phyloP scores from a whole-genome alignment of 2,797 vertebrate species.

The Sebastes goodei region DNA sequence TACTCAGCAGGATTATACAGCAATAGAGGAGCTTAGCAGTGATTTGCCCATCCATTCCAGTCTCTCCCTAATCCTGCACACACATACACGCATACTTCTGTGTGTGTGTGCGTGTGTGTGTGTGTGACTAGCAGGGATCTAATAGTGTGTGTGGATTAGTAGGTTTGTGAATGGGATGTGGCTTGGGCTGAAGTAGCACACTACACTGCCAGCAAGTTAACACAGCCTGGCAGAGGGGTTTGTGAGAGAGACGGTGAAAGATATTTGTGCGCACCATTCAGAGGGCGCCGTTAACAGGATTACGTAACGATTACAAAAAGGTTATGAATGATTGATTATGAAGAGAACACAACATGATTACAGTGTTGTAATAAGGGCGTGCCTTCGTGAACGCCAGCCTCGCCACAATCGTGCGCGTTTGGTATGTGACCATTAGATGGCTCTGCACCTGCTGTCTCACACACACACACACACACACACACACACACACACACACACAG shows the following conservation, averaged over 20 bases:
- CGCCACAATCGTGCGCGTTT: neutral
- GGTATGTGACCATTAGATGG: constrained; percentile 19
- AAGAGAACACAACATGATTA: neutral
- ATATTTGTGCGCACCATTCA: constrained; percentile 30
- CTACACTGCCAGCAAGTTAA: constrained; percentile 58
- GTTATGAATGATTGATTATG: constrained; percentile 20
- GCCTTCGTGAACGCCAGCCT: neutral
- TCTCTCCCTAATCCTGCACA: constrained; percentile 72
- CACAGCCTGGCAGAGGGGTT: constrained; percentile 38
- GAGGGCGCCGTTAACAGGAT: constrained; percentile 23
- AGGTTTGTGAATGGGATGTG: constrained; percentile 80
- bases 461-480: constrained; percentile 22
- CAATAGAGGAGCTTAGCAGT: constrained; percentile 79
- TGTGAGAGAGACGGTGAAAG: constrained; percentile 16
- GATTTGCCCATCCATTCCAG: constrained; percentile 78
- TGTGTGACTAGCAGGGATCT: constrained; percentile 60
- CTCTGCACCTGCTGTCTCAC: constrained; percentile 47
- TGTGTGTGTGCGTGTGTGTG: constrained; percentile 40
- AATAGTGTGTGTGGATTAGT: constrained; percentile 73
- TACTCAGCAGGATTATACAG: constrained; percentile 76
- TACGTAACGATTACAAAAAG: constrained; percentile 37
- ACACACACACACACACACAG: constrained; percentile 30
- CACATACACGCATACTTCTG: constrained; percentile 23
- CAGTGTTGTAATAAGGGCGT: neutral
- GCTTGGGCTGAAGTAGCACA: constrained; percentile 54